Conservation (phyloP, 1,140 invertebrate species). For the Meloidogyne chitwoodi region DNA sequence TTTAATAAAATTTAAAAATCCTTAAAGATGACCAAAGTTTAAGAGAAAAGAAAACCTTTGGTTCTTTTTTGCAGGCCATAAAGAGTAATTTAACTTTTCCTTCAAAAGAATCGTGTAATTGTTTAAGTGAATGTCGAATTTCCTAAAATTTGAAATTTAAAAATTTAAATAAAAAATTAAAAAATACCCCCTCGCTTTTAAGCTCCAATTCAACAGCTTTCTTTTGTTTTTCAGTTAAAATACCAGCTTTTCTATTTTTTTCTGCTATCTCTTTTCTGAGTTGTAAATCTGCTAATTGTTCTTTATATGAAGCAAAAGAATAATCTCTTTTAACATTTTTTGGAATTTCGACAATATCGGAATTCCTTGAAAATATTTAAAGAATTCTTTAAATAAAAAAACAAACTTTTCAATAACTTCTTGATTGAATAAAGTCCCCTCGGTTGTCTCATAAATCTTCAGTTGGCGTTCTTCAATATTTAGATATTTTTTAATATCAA, state of each 20-base stretch:
- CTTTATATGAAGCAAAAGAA: constrained; percentile 92
- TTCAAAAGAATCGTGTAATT: constrained; percentile 28
- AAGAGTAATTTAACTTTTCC: constrained; percentile 27
- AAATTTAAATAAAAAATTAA: background rate
- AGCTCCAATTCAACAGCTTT: constrained; percentile 81
- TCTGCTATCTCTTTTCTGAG: constrained; percentile 84
- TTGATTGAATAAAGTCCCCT: constrained; percentile 85
- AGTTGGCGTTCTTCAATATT: constrained; percentile 70
- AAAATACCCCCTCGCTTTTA: constrained; percentile 70
- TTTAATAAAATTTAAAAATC: background rate
- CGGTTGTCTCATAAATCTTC: constrained; percentile 79
- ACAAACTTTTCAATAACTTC: constrained; percentile 75
- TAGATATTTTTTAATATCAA: constrained; percentile 35
- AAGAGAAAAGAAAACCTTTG: no score
- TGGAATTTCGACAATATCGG: constrained; percentile 61
- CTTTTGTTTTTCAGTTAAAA: constrained; percentile 81
- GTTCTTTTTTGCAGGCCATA: constrained; percentile 31
- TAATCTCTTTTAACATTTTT: constrained; percentile 90
- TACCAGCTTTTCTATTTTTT: constrained; percentile 74
- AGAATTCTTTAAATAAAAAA: background rate
- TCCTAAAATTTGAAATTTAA: constrained; percentile 62
- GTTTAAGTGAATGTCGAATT: constrained; percentile 61
- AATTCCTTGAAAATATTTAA: background rate
- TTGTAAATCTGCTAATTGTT: constrained; percentile 88
- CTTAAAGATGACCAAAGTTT: background rate